These are phyloP conservation scores for Nudaria mundana DNA, from an alignment of 2,888 invertebrate species.

Conservation along the genomic window DNA sequence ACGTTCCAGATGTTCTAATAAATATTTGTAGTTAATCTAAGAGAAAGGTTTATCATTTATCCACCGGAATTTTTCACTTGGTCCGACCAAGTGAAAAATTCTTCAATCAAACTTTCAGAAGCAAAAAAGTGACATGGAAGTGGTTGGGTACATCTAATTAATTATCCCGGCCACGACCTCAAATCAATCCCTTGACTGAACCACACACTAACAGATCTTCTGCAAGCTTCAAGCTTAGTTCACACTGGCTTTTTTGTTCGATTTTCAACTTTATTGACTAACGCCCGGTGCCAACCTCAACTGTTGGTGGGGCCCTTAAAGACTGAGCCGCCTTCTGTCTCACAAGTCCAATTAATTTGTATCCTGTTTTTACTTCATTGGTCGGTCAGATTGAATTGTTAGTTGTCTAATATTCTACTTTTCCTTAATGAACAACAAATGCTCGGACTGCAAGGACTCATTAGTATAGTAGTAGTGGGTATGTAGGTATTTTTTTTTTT, in stretches of 20 bases:
- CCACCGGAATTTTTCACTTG: not conserved
- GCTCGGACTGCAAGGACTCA: too few species aligned
- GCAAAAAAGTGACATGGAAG: constrained; percentile 49
- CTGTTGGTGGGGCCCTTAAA: too few species aligned
- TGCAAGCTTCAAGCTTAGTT: too few species aligned
- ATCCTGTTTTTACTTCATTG: constrained; percentile 33
- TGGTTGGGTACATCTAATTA: constrained; percentile 52
- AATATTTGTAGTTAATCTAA: not conserved
- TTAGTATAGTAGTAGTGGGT: too few species aligned
- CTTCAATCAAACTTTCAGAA: constrained; percentile 44
- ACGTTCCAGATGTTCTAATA: too few species aligned
- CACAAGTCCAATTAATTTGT: constrained; percentile 36
- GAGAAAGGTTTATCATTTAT: not conserved
- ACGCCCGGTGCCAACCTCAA: too few species aligned
- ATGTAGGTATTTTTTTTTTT: too few species aligned
- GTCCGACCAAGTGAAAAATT: constrained; percentile 39
- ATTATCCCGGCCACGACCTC: constrained; percentile 45
- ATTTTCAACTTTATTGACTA: too few species aligned
- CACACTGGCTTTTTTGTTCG: too few species aligned
- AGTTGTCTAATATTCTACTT: constrained; percentile 9
- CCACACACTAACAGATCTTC: too few species aligned
- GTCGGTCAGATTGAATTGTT: constrained; percentile 17
- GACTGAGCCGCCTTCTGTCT: constrained; percentile 38
- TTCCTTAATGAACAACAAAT: not conserved
- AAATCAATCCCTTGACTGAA: constrained; percentile 50